These are phyloP conservation scores for Bombus pyrosoma DNA, from an alignment of 1,140 invertebrate genomes.

Conservation along the genomic window DNA sequence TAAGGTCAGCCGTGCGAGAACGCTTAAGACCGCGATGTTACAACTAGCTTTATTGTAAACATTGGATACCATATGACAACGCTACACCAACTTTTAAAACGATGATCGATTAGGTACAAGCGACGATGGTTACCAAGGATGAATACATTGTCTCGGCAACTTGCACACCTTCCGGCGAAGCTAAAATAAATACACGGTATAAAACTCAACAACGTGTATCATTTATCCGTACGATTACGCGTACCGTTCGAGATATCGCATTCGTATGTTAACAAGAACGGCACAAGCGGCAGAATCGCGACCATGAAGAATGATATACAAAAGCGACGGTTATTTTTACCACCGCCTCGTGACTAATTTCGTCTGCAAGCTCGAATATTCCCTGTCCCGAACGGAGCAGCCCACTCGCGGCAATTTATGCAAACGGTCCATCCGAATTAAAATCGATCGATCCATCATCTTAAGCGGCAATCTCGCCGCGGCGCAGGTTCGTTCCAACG, in stretches of 20 bases:
- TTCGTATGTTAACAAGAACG: background rate
- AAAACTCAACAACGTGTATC: background rate
- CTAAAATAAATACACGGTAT: background rate
- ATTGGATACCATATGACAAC: background rate
- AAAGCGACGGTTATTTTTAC: background rate
- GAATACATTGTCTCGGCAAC: background rate
- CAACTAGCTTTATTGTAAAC: slow-evolving; percentile 11
- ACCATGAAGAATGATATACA: background rate
- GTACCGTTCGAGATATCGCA: background rate
- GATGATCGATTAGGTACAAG: slow-evolving; percentile 11
- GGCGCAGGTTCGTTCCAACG: background rate
- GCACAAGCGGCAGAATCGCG: background rate
- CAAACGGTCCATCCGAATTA: slow-evolving; percentile 19
- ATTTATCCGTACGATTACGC: background rate
- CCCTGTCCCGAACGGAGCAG: background rate
- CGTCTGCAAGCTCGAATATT: background rate
- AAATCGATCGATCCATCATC: slow-evolving; percentile 46
- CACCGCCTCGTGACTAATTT: background rate
- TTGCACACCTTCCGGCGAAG: background rate
- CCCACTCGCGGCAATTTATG: slow-evolving; percentile 38
- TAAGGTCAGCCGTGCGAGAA: background rate
- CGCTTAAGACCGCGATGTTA: slow-evolving; percentile 10
- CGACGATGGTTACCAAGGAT: slow-evolving; percentile 17
- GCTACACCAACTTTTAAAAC: background rate
- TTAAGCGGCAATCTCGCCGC: slow-evolving; percentile 24